Percentiles rank a stretch among this genome's conserved stretches.
Conservation (phyloP, 2,113 vertebrate genomes). For the Probosciger aterrimus region DNA sequence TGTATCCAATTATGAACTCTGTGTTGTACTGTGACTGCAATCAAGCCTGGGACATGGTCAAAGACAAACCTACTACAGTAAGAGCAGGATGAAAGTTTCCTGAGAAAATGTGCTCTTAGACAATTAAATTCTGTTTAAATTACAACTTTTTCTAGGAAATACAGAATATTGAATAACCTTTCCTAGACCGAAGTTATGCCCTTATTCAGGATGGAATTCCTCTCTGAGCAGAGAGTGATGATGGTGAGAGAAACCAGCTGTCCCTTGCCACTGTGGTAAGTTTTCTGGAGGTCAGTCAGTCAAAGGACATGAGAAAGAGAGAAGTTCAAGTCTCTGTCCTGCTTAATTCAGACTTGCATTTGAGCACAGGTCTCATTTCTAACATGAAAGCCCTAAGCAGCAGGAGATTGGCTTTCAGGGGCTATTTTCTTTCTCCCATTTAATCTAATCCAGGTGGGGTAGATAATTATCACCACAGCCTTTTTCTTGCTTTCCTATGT, state of each 20-base stretch:
- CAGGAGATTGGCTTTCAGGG: background rate
- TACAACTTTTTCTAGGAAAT: background rate
- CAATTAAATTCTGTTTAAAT: background rate
- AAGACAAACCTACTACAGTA: background rate
- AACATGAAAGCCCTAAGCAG: background rate
- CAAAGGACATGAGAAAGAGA: fast-evolving
- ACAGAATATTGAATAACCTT: background rate
- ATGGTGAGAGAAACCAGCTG: background rate
- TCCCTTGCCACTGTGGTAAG: background rate
- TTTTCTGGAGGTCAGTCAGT: background rate
- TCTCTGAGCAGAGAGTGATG: background rate
- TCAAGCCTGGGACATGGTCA: background rate
- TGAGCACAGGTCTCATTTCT: background rate
- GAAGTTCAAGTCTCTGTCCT: background rate
- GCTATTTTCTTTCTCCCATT: background rate
- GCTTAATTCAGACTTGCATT: background rate
- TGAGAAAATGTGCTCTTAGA: background rate
- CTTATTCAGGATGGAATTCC: background rate
- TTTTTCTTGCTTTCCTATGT: background rate
- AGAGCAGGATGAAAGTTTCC: background rate
- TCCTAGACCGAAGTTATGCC: background rate
- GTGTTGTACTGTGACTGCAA: background rate
- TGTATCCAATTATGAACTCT: background rate
- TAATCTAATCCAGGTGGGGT: background rate
- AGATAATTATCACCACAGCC: background rate